Conservation (phyloP, 2,797 vertebrate genomes). For the Buceros bicornis region DNA sequence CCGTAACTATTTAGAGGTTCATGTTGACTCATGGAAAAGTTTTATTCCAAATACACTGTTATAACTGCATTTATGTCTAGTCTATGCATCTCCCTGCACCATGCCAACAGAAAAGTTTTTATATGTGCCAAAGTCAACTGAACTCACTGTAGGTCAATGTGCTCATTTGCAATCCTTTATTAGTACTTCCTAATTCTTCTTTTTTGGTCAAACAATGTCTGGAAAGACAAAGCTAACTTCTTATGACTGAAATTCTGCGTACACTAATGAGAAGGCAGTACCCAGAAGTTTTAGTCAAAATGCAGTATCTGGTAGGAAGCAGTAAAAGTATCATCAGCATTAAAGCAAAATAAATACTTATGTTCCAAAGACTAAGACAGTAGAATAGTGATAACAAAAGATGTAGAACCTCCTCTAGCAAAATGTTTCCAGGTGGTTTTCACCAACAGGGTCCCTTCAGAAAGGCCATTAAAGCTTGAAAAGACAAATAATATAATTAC, state of each 20-base stretch:
- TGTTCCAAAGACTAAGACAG: background rate
- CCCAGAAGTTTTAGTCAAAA: background rate
- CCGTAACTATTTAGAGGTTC: background rate
- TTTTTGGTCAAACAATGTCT: background rate
- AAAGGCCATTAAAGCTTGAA: background rate
- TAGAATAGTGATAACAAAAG: background rate
- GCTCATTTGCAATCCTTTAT: background rate
- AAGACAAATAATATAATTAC: background rate
- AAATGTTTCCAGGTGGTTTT: background rate
- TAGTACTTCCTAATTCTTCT: background rate
- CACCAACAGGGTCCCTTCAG: background rate
- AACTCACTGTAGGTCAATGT: background rate
- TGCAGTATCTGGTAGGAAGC: background rate
- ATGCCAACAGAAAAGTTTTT: background rate
- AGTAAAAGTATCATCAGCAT: background rate
- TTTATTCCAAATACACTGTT: background rate
- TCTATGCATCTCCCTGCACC: background rate
- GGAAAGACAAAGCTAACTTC: background rate
- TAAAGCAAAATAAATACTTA: background rate
- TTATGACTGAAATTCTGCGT: background rate
- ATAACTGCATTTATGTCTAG: background rate
- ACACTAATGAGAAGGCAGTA: background rate
- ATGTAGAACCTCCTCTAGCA: background rate
- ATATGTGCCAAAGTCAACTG: background rate
- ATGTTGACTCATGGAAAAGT: background rate